Percentiles rank a stretch among this genome's conserved stretches.
These are phyloP conservation scores for Cryptoprocta ferox DNA, from an alignment of 2,797 vertebrate species.

Conservation along the genomic window DNA sequence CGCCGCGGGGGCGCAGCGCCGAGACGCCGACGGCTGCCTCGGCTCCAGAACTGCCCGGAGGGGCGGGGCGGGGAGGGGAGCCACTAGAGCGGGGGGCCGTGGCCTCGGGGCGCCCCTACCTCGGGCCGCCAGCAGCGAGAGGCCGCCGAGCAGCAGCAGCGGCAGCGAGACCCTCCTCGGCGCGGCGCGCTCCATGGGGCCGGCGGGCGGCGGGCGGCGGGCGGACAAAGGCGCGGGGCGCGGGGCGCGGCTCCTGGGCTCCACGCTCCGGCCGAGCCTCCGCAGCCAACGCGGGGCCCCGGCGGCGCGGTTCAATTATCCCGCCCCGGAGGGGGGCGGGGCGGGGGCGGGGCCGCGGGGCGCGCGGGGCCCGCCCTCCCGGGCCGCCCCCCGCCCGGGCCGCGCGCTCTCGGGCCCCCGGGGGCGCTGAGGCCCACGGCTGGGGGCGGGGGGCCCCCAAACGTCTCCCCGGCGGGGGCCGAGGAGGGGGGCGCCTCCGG, in stretches of 20 bases:
- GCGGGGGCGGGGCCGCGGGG: slow-evolving; percentile 59
- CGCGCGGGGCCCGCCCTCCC: neutral
- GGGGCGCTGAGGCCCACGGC: neutral
- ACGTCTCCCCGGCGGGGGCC: neutral
- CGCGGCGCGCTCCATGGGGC: slow-evolving; percentile 73
- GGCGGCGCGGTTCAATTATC: slow-evolving; percentile 74
- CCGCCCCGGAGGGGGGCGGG: slow-evolving; percentile 75
- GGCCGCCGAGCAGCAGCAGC: slow-evolving; percentile 65
- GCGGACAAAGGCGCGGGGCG: slow-evolving; percentile 68
- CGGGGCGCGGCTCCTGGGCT: slow-evolving; percentile 29
- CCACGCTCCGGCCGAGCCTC: slow-evolving; percentile 59
- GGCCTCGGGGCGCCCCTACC: slow-evolving; percentile 48
- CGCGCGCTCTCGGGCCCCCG: neutral
- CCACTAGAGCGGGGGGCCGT: neutral
- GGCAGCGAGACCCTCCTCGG: neutral
- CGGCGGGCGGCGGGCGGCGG: neutral
- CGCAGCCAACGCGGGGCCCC: slow-evolving; percentile 76
- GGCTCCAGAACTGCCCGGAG: neutral
- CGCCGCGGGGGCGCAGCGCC: neutral
- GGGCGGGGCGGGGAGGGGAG: neutral
- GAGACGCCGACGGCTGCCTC: neutral
- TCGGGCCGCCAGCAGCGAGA: slow-evolving; percentile 67
- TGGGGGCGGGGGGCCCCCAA: neutral
- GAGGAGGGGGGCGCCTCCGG: neutral
- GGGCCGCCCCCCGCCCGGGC: neutral